A percentile compares a stretch with the other conserved stretches of the same genome.
These are phyloP conservation scores for Malacoctenus gilli DNA, from an alignment of 2,797 vertebrate genomes.

Conservation along the genomic window DNA sequence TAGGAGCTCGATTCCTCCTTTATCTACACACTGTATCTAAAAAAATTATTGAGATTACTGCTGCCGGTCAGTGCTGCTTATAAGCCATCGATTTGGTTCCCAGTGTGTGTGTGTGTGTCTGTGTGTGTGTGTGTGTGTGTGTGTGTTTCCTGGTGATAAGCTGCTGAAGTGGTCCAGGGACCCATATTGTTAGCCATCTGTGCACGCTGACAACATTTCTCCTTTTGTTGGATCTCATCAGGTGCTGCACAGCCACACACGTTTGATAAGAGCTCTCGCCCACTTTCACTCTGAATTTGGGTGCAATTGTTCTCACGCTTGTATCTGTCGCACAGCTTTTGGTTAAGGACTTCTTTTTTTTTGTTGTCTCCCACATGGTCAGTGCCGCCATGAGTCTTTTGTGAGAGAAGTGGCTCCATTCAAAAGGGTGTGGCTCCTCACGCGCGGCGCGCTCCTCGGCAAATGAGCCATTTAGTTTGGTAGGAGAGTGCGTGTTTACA, in stretches of 20 bases:
- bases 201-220: conserved; percentile 45
- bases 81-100: too few species aligned
- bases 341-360: too few species aligned
- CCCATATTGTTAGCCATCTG: conserved; percentile 80
- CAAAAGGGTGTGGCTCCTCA: conserved; percentile 44
- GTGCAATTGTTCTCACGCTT: neutral
- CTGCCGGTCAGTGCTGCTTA: too few species aligned
- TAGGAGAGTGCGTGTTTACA: conserved; percentile 25
- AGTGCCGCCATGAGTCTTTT: conserved; percentile 1
- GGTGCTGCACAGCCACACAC: conserved; percentile 12
- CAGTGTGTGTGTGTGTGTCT: too few species aligned
- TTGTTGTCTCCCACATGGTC: conserved; percentile 13
- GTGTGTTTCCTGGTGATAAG: conserved; percentile 58
- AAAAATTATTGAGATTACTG: too few species aligned
- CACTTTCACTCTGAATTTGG: neutral
- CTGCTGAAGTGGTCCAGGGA: conserved; percentile 71
- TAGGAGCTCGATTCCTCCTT: too few species aligned
- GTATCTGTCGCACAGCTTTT: neutral
- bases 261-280: conserved; percentile 3
- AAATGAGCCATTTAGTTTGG: conserved; percentile 36
- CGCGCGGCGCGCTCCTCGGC: conserved; percentile 7
- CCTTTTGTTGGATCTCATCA: conserved; percentile 19
- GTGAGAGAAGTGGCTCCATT: conserved; percentile 1
- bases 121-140: conserved; percentile 13
- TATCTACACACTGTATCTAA: too few species aligned